A percentile compares a stretch with the other conserved stretches of the same genome.
Conservation (phyloP, 2,888 invertebrate genomes). For the Archaeoteleia sp. region DNA sequence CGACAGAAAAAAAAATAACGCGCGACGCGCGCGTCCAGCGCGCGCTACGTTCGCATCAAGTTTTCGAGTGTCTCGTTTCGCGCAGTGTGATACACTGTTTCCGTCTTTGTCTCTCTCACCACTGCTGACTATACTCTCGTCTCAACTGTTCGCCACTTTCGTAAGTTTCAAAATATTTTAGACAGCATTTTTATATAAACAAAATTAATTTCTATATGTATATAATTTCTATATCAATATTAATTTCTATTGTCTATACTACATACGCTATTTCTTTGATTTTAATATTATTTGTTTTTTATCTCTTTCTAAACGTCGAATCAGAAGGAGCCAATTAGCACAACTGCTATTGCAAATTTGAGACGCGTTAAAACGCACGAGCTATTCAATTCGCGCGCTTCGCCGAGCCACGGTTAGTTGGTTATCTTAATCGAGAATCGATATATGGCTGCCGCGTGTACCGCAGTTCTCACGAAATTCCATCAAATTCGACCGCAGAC, state of each 20-base stretch:
- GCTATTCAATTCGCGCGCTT: constrained; percentile 30
- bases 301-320: not conserved
- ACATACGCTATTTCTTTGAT: no score
- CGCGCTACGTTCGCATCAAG: constrained; percentile 10
- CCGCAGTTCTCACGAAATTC: constrained; percentile 1
- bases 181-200: no score
- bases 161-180: not conserved
- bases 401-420: constrained; percentile 12
- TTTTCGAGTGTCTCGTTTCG: constrained; percentile 28
- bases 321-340: constrained; percentile 58
- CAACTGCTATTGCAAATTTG: constrained; percentile 58
- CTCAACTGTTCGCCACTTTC: not conserved
- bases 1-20: constrained; percentile 9
- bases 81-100: constrained; percentile 33
- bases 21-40: no score
- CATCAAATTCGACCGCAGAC: no score
- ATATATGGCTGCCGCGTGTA: constrained; percentile 15
- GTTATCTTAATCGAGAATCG: constrained; percentile 31
- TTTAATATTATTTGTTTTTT: no score
- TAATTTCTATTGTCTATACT: no score
- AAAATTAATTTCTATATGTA: no score
- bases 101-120: constrained; percentile 5
- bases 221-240: no score
- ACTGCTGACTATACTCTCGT: no score
- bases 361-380: constrained; percentile 23